A percentile compares a stretch with the other conserved stretches of the same genome.
These are phyloP conservation scores for Falco concolor DNA, from an alignment of 2,797 vertebrate genomes.

Conservation along the genomic window DNA sequence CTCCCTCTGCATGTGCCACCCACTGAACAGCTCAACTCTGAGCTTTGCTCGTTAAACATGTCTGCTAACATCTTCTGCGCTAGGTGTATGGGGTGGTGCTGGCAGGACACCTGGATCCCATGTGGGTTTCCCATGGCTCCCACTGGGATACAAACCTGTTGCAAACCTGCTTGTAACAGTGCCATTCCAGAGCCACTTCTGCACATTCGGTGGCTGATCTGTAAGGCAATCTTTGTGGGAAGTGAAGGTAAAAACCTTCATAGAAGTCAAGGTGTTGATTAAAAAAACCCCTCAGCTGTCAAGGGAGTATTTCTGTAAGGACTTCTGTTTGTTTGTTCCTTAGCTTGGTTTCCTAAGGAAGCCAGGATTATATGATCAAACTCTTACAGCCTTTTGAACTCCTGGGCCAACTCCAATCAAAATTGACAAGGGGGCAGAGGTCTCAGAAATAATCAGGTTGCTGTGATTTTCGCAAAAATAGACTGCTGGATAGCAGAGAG, in stretches of 20 bases:
- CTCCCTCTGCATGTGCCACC: neutral
- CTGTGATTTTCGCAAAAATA: slow-evolving; percentile 45
- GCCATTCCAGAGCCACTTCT: neutral
- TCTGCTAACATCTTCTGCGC: neutral
- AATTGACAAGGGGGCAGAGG: slow-evolving; percentile 67
- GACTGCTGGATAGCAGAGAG: slow-evolving; percentile 38
- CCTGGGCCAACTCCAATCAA: slow-evolving; percentile 45
- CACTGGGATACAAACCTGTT: neutral
- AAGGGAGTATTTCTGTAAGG: slow-evolving; percentile 19
- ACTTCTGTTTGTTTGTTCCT: slow-evolving; percentile 60
- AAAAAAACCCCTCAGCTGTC: neutral
- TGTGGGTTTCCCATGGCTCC: neutral
- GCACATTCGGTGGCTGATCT: neutral
- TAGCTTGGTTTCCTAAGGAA: slow-evolving; percentile 60
- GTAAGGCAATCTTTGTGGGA: slow-evolving; percentile 55
- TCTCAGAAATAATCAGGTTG: slow-evolving; percentile 67
- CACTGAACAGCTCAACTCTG: neutral
- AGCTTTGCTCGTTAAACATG: neutral
- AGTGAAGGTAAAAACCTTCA: slow-evolving; percentile 16
- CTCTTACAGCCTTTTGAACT: slow-evolving; percentile 63
- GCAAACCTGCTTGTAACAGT: neutral
- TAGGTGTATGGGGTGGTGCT: neutral
- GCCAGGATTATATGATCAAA: slow-evolving; percentile 58
- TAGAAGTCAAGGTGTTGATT: slow-evolving; percentile 41
- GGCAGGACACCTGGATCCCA: neutral